Conservation (phyloP, 2,797 vertebrate species). For the Sebastes itinus region DNA sequence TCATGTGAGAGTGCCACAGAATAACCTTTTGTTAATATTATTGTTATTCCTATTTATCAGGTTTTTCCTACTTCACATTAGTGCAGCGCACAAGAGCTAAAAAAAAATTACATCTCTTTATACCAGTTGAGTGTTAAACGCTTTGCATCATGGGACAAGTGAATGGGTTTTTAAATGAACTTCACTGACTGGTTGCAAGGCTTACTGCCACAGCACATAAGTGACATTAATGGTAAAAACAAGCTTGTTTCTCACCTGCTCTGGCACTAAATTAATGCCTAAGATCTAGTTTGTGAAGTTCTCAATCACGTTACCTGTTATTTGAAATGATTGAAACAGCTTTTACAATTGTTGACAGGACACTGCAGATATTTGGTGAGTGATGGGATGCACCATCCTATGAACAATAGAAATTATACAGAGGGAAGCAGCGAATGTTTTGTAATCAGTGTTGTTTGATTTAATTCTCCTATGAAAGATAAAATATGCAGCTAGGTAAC, state of each 20-base stretch:
- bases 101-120: not conserved
- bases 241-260: not conserved
- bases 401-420: not conserved
- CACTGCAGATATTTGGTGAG: not conserved
- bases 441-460: constrained; percentile 13
- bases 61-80: not conserved
- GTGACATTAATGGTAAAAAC: not conserved
- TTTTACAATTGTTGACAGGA: not conserved
- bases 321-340: not conserved
- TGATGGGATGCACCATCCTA: not conserved
- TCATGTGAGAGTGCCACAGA: constrained; percentile 24
- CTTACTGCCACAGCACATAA: not conserved
- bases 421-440: constrained; percentile 8
- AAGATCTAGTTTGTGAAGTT: no score
- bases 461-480: not conserved
- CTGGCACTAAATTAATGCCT: not conserved
- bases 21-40: not conserved
- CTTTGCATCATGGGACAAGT: not conserved
- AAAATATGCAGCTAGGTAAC: constrained; percentile 23
- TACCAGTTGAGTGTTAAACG: not conserved
- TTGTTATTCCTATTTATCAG: constrained; percentile 1
- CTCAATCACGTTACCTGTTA: not conserved
- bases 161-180: no score
- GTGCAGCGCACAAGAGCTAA: not conserved
- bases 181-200: not conserved